Percentiles rank a stretch among this genome's conserved stretches.
phyloP scores from a whole-genome alignment of 2,113 vertebrate species.

The Cyanoramphus novaezelandiae region DNA sequence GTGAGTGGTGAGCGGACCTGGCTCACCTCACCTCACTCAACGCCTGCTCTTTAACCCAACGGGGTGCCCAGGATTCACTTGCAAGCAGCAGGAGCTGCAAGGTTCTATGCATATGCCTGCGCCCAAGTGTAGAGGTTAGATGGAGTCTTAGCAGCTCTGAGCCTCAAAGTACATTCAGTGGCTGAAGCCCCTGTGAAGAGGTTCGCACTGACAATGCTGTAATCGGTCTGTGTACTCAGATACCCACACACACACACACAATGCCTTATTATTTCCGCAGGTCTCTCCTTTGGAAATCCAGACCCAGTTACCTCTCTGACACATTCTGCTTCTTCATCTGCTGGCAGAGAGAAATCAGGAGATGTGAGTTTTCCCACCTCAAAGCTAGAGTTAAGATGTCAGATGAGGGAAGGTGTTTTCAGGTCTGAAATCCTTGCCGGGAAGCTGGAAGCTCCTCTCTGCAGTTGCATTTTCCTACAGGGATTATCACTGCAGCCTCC shows the following conservation, averaged over 20 bases:
- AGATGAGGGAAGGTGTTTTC: neutral
- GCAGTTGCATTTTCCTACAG: neutral
- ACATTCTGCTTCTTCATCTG: neutral
- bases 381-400: neutral
- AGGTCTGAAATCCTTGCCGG: neutral
- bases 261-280: neutral
- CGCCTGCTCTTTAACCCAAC: neutral
- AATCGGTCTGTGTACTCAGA: neutral
- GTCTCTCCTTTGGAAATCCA: neutral
- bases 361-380: neutral
- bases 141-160: neutral
- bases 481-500: neutral
- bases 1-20: neutral
- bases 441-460: neutral
- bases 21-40: neutral
- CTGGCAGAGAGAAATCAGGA: neutral
- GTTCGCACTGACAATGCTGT: neutral
- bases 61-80: neutral
- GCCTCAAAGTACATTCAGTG: neutral
- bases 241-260: neutral
- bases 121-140: fast-evolving
- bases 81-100: neutral
- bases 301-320: neutral
- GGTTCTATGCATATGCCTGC: neutral
- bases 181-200: fast-evolving